phyloP scores from a whole-genome alignment of 2,113 vertebrate genomes.

The Heterocephalus glaber region DNA sequence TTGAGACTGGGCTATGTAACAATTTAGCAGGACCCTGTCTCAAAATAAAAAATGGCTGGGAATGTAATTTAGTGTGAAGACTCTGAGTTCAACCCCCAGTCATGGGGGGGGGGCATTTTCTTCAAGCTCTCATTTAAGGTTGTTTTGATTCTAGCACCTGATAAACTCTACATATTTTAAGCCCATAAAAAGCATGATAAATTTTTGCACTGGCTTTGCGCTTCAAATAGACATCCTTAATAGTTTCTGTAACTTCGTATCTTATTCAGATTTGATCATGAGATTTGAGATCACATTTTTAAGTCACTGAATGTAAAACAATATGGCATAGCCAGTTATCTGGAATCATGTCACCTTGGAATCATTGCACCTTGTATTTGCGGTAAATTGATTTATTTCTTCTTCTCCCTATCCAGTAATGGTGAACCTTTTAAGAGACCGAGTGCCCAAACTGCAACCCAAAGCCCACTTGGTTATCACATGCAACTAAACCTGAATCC shows the following conservation, averaged over 20 bases:
- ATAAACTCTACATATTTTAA: slow-evolving; percentile 44
- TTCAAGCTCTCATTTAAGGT: not conserved
- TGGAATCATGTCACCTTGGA: slow-evolving; percentile 54
- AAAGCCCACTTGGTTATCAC: not conserved
- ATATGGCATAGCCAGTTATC: slow-evolving; percentile 60
- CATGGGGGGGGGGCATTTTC: not conserved
- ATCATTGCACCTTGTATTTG: slow-evolving; percentile 59
- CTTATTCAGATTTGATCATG: slow-evolving; percentile 20
- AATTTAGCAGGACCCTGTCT: not conserved
- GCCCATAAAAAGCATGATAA: not conserved
- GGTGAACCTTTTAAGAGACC: not conserved
- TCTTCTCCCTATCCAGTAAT: slow-evolving; percentile 17
- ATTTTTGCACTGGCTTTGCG: not conserved
- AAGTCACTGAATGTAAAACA: slow-evolving; percentile 61
- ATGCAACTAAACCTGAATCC: not conserved
- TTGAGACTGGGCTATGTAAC: not conserved
- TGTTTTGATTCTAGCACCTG: not conserved
- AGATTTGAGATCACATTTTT: slow-evolving; percentile 28
- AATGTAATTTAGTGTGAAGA: not conserved
- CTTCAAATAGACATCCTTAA: slow-evolving; percentile 41
- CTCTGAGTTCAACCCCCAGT: not conserved
- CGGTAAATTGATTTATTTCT: slow-evolving; percentile 70
- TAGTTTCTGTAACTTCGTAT: not conserved
- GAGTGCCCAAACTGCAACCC: not conserved
- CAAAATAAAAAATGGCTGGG: not conserved